Evolutionary conservation across 2,888 invertebrate species (phyloP).

Genomic region (Caenorhabditis auriculariae): DNA sequence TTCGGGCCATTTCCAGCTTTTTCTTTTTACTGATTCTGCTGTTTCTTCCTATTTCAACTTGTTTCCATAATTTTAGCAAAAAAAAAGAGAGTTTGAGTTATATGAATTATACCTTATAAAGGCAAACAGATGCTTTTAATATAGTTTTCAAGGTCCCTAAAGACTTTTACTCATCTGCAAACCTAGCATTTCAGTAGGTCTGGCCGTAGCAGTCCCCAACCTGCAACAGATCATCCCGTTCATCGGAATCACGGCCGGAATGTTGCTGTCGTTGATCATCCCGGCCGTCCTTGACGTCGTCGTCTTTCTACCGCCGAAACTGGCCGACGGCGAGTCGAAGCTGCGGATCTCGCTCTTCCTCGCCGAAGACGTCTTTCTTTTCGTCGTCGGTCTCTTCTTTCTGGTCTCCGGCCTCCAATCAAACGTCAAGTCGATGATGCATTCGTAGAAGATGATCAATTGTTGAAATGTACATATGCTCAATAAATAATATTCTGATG

Average conservation of each 20-base stretch:
- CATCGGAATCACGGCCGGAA: conserved; percentile 48
- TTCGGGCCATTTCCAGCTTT: too few relatives aligned
- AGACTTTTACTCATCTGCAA: too few relatives aligned
- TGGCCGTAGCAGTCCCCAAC: conserved; percentile 47
- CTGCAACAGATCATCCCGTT: conserved; percentile 50
- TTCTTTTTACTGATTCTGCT: too few relatives aligned
- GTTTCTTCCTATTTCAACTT: too few relatives aligned
- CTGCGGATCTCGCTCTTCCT: conserved; percentile 1
- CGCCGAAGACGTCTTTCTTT: conserved; percentile 22
- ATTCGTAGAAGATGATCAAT: too few relatives aligned
- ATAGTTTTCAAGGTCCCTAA: too few relatives aligned
- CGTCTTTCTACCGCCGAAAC: conserved; percentile 32
- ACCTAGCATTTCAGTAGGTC: conserved; percentile 39
- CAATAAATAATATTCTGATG: too few relatives aligned
- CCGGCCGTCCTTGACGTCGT: conserved; percentile 44
- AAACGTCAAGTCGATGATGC: conserved; percentile 17
- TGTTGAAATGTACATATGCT: too few relatives aligned
- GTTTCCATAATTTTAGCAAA: too few relatives aligned
- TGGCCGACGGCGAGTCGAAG: background rate
- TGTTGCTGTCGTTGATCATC: conserved; percentile 51
- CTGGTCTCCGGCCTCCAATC: conserved; percentile 48
- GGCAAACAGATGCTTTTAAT: too few relatives aligned
- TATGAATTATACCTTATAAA: too few relatives aligned
- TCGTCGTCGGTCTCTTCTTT: conserved; percentile 44
- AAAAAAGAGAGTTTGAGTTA: too few relatives aligned